These are phyloP conservation scores for Ypsolopha sequella DNA, from an alignment of 2,888 invertebrate species.

Conservation along the genomic window DNA sequence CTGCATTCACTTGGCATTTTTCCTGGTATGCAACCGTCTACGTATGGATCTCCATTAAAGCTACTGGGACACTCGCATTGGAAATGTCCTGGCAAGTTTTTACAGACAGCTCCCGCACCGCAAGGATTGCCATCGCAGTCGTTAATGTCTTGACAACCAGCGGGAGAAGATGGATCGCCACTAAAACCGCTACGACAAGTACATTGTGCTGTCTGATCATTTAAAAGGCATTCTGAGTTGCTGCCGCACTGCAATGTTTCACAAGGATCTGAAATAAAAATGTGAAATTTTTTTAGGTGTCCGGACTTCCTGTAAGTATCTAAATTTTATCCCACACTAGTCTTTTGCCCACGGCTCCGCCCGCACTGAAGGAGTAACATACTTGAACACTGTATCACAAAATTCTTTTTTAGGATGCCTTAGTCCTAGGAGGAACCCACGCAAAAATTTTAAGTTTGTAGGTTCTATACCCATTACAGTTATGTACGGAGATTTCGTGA, in stretches of 20 bases:
- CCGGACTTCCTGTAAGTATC: too few species aligned
- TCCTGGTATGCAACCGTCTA: constrained; percentile 79
- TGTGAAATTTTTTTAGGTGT: too few species aligned
- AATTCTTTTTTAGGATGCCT: too few species aligned
- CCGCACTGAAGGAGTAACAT: too few species aligned
- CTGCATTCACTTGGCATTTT: constrained; percentile 77
- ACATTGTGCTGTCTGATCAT: constrained; percentile 86
- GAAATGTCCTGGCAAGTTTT: constrained; percentile 88
- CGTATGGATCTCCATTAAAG: constrained; percentile 83
- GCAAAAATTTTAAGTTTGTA: too few species aligned
- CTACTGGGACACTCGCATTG: constrained; percentile 91
- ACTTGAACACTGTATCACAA: too few species aligned
- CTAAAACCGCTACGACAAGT: constrained; percentile 86
- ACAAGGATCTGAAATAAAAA: constrained; percentile 81
- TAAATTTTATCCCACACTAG: too few species aligned
- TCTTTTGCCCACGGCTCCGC: too few species aligned
- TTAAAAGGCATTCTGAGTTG: constrained; percentile 90
- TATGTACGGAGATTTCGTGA: too few species aligned
- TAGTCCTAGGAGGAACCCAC: too few species aligned
- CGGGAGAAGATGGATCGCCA: constrained; percentile 73
- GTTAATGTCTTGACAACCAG: constrained; percentile 89
- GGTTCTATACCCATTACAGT: too few species aligned
- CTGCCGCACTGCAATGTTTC: constrained; percentile 87
- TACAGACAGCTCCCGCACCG: constrained; percentile 86
- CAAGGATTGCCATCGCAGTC: constrained; percentile 89